These are phyloP conservation scores for Albula glossodonta DNA, from an alignment of 2,113 vertebrate genomes.

Conservation along the genomic window DNA sequence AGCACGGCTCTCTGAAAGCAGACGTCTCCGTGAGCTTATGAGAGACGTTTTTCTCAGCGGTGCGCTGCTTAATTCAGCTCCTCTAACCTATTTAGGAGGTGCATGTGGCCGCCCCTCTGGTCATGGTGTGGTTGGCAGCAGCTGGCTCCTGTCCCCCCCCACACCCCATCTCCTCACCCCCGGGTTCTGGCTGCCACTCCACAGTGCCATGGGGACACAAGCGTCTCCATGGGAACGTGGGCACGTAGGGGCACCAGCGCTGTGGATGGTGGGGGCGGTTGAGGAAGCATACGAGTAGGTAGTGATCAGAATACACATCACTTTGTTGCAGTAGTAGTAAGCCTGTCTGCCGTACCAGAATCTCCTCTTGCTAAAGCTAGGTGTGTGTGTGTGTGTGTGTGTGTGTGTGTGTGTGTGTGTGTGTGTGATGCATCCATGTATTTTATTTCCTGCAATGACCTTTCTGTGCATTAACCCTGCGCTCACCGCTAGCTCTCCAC, in stretches of 20 bases:
- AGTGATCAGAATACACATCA: background rate
- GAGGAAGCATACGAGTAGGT: too few relatives aligned
- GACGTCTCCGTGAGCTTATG: background rate
- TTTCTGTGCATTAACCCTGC: background rate
- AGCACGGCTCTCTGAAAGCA: background rate
- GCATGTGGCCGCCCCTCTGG: background rate
- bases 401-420: background rate
- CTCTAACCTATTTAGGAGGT: constrained; percentile 6
- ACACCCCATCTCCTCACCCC: background rate
- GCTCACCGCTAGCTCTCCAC: background rate
- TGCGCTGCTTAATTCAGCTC: background rate
- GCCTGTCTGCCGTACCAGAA: background rate
- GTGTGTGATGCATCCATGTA: too few relatives aligned
- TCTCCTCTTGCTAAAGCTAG: background rate
- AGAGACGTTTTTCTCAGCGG: background rate
- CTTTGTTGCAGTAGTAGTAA: background rate
- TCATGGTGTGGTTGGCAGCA: background rate
- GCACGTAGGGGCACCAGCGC: background rate
- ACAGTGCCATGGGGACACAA: background rate
- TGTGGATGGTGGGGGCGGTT: background rate
- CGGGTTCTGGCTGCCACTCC: background rate
- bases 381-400: background rate
- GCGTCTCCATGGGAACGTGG: constrained; percentile 3
- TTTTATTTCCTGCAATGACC: background rate
- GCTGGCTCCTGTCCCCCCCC: too few relatives aligned